phyloP scores from a whole-genome alignment of 2,888 invertebrate species.

The Dynastes hyllus region DNA sequence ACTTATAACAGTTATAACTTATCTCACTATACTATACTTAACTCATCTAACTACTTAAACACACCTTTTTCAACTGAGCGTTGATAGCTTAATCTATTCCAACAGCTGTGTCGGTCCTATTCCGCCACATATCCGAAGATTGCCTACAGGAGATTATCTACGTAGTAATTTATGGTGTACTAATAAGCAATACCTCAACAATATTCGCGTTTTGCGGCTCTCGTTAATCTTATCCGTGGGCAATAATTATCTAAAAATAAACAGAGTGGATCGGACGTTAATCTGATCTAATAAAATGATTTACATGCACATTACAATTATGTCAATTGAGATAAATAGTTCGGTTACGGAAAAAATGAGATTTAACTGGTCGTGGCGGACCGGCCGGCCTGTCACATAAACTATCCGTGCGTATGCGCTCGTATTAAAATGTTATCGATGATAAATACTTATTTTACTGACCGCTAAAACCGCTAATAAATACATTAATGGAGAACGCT shows the following conservation, averaged over 20 bases:
- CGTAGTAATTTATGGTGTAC: neutral
- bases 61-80: no score
- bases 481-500: slow-evolving; percentile 21
- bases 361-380: slow-evolving; percentile 17
- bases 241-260: slow-evolving; percentile 36
- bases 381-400: slow-evolving; percentile 5
- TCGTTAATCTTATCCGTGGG: slow-evolving; percentile 18
- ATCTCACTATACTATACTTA: no score
- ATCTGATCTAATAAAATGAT: slow-evolving; percentile 42
- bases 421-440: slow-evolving; percentile 29
- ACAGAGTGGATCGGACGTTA: slow-evolving; percentile 31
- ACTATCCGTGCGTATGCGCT: neutral
- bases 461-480: slow-evolving; percentile 21
- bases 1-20: no score
- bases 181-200: slow-evolving; percentile 12
- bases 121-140: neutral
- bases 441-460: slow-evolving; percentile 31
- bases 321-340: slow-evolving; percentile 45
- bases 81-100: no score
- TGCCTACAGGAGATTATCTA: neutral
- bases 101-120: no score
- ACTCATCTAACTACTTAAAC: no score
- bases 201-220: slow-evolving; percentile 19
- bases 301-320: slow-evolving; percentile 39
- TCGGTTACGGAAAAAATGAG: slow-evolving; percentile 31